Base-by-base conservation (phyloP, 2,797 vertebrate genomes). In the Halcyon chelicuti region DNA sequence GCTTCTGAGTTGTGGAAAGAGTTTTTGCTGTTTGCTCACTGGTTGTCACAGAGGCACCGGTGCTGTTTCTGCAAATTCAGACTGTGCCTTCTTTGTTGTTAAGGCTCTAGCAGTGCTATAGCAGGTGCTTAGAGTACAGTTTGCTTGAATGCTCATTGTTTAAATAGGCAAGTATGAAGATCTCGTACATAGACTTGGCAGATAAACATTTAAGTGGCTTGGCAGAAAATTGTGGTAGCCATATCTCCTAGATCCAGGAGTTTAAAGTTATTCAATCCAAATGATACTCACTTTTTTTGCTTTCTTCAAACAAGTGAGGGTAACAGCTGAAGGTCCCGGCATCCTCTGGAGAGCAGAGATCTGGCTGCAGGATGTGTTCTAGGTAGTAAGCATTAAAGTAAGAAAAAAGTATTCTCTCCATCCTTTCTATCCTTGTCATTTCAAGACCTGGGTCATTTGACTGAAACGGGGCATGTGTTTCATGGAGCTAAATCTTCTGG, bases 271-370 rank as follows among this genome's bases (percentile, higher is more conserved):
- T 2, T 44, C 15, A 4, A 57, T 86, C 21, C 20, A 57, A 80
- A 39, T 22, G 0, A 8, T 12, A 2, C 33, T 63, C 2, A 20
- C 29, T 44, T 51, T 18, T 51, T 4, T 26, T 31, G 18, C 46
- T 39, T 60, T 10, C 25, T 40, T 67, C 35, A 31, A 14, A 17
- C 10, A 39, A 77, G 17, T 1, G 5, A 61, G 11, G 22, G 2
- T 25, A 19, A 26, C 0, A 9, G 3, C 3, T 0, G 3, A 31
- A 26, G 31, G 65, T 74, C 14, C 10, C 47, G 12, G 4, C 23
- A 16, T 26, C 9, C 39, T 51, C 29, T 63, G n/a, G 58, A 51
- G 35, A 44, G 62, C 28, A 26, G 40, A 42, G 47, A 61, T 29
- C 31, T 63, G 71, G 10, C 51, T 82, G 84, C 31, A 35, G 15